Base-by-base conservation (phyloP, 2,888 invertebrate species). In the Idaea aversata region DNA sequence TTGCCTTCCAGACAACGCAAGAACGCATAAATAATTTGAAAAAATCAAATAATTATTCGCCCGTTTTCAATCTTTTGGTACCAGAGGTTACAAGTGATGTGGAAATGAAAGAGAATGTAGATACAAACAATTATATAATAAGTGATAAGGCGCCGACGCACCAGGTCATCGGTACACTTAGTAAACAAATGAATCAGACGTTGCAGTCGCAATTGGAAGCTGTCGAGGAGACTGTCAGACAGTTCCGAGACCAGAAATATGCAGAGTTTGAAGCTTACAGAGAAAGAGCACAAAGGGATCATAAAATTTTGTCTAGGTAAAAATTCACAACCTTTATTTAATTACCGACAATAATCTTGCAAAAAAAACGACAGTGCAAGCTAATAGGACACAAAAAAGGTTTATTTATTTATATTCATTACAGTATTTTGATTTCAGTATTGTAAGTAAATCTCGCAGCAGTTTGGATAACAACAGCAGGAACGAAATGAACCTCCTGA, bases 231-330 rank as follows among this genome's bases (percentile, higher is more conserved):
- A 94, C 95, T 73, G 96, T 98, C 68, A 94, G 96, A 78, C 94
- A 94, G 68, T 97, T 94, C 87, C 95, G 95, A 71, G 96, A 96
- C 77, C 95, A 95, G 80, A 96, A 97, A 81, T 96, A 96, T 92
- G 94, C 95, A 68, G 93, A 95, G 74, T 93, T 97, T 76, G 96
- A 97, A 81, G 94, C 94, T 72, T 95, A 95, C 84, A 95, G 95
- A 79, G 96, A 96, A 84, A 94, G 94, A 80, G 95, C 95, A 71
- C 95, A 95, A 78, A 95, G 94, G 77, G 97, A 97, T 86, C 95
- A 95, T 82, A 94, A 94, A 85, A 92, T 94, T 84, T 93, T 95
- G 88, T 88, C 94, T 83, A 95, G 95, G 93, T 95, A 84, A 79
- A 61, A 61, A 36, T 61, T 58, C 38, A 57, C 13, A 59, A 65